Conservation (phyloP, 2,113 vertebrate genomes). For the Erythrocercus mccallii region DNA sequence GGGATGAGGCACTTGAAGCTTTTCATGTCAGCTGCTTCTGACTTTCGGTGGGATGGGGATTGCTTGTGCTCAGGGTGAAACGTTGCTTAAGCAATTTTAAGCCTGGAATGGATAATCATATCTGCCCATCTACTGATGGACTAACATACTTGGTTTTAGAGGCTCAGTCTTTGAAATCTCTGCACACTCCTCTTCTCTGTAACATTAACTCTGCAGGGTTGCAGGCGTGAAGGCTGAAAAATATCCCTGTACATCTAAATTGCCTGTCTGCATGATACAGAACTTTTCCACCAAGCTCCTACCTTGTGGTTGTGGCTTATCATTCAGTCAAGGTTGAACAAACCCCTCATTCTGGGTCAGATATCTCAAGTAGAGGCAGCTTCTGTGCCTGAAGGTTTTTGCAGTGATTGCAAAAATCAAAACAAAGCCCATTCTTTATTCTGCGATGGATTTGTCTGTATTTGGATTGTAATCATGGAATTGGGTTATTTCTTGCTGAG, state of each 20-base stretch:
- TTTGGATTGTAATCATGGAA: background rate
- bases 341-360: background rate
- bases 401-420: background rate
- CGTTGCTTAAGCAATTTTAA: background rate
- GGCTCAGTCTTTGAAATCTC: background rate
- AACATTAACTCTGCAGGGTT: background rate
- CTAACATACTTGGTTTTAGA: background rate
- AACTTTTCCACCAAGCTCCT: background rate
- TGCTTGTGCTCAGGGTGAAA: background rate
- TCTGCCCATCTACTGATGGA: background rate
- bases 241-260: background rate
- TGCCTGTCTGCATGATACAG: background rate
- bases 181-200: background rate
- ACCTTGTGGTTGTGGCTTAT: background rate
- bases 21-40: background rate
- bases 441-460: fast-evolving
- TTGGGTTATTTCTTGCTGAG: background rate
- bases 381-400: background rate
- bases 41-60: background rate
- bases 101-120: background rate
- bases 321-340: background rate
- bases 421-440: background rate
- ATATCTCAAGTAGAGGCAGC: background rate
- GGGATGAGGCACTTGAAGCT: background rate
- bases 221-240: background rate